phyloP scores from a whole-genome alignment of 2,113 vertebrate species.

The Calyptommatus sinebrachiatus region DNA sequence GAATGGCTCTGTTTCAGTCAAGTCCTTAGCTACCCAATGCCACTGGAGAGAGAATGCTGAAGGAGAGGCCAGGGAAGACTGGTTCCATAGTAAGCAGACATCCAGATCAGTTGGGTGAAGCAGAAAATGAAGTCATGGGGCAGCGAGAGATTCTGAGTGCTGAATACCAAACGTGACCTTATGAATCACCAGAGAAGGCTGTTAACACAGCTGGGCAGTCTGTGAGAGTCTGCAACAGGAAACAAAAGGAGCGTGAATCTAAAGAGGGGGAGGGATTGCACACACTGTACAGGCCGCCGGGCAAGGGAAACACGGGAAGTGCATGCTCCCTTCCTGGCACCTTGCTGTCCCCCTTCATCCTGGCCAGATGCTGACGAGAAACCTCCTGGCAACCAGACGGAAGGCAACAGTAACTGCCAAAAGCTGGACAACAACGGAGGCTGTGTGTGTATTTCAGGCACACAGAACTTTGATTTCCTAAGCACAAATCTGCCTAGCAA shows the following conservation, averaged over 20 bases:
- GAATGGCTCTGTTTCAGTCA: background rate
- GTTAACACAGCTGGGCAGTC: background rate
- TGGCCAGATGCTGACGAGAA: constrained; percentile 30
- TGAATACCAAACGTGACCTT: background rate
- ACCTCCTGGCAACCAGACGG: constrained; percentile 25
- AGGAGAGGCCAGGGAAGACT: background rate
- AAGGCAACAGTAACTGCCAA: constrained; percentile 12
- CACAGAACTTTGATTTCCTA: background rate
- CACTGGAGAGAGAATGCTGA: constrained; percentile 8
- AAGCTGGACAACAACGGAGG: constrained; percentile 1
- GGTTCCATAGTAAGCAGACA: constrained; percentile 2
- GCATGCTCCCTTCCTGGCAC: constrained; percentile 25
- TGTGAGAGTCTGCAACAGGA: background rate
- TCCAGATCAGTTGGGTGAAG: background rate
- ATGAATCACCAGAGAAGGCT: background rate
- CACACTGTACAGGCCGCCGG: constrained; percentile 1
- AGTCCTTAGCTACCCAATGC: constrained; percentile 29
- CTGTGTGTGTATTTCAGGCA: background rate
- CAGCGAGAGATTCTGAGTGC: too few relatives aligned
- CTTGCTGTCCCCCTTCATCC: constrained; percentile 26
- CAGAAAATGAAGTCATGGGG: background rate
- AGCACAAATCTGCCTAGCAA: background rate
- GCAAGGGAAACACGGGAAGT: constrained; percentile 24
- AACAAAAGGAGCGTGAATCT: background rate
- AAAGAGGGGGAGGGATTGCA: background rate